These are phyloP conservation scores for Nomada lathburiana DNA, from an alignment of 2,888 invertebrate species.

Conservation along the genomic window DNA sequence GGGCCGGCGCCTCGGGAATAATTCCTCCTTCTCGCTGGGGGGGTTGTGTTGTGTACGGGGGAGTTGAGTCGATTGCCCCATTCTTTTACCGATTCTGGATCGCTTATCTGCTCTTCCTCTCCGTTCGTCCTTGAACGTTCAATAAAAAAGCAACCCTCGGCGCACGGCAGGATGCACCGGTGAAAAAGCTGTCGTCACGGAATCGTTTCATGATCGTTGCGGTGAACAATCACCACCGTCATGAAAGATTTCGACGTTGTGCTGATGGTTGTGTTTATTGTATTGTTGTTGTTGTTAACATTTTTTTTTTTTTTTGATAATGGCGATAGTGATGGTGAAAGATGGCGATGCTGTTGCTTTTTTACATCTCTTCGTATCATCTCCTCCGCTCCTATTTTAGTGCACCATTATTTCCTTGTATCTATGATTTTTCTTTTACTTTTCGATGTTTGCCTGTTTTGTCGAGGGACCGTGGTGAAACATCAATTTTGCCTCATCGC, in stretches of 20 bases:
- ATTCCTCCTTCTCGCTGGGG: constrained; percentile 67
- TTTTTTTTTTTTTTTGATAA: constrained; percentile 56
- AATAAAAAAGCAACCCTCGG: constrained; percentile 77
- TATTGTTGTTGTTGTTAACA: constrained; percentile 69
- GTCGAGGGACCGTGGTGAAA: constrained; percentile 73
- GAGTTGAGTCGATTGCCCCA: constrained; percentile 45
- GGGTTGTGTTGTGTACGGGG: constrained; percentile 46
- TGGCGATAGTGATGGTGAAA: constrained; percentile 65
- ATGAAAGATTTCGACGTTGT: constrained; percentile 79
- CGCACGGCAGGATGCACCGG: constrained; percentile 81
- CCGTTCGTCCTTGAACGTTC: background rate
- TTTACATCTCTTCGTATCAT: constrained; percentile 58
- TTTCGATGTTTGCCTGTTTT: constrained; percentile 63
- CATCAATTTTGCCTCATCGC: constrained; percentile 32
- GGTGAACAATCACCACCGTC: constrained; percentile 62
- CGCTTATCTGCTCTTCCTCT: constrained; percentile 3
- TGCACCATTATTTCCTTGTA: constrained; percentile 66
- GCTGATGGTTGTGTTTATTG: constrained; percentile 70
- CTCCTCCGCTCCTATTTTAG: constrained; percentile 62
- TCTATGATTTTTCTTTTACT: constrained; percentile 21
- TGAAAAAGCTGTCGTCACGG: constrained; percentile 78
- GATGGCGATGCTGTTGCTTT: constrained; percentile 60
- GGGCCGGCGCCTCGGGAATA: constrained; percentile 79
- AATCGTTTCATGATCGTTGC: constrained; percentile 74
- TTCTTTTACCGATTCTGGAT: constrained; percentile 34